phyloP scores from a whole-genome alignment of 2,113 vertebrate genomes.

The Malaclemys terrapin region DNA sequence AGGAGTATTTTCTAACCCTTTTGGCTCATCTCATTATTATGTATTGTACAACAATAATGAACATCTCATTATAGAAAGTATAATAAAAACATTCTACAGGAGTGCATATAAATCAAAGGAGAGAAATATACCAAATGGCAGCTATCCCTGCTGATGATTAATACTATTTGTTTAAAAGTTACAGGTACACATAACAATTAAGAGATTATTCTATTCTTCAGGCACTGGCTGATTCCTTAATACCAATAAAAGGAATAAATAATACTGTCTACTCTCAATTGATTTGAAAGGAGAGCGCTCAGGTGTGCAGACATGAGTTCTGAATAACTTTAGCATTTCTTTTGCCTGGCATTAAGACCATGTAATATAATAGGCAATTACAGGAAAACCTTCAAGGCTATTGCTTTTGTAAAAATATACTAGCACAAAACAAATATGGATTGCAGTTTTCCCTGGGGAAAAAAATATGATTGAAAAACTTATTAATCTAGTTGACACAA shows the following conservation, averaged over 20 bases:
- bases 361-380: constrained; percentile 5
- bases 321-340: constrained; percentile 29
- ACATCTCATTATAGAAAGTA: not conserved
- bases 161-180: not conserved
- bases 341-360: not conserved
- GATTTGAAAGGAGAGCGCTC: not conserved
- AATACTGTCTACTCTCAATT: not conserved
- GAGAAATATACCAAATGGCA: not conserved
- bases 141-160: not conserved
- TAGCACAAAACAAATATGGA: not conserved
- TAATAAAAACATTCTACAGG: not conserved
- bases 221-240: not conserved
- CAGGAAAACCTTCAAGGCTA: constrained; percentile 21
- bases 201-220: not conserved
- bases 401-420: constrained; percentile 56
- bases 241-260: constrained; percentile 14
- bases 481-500: constrained; percentile 41
- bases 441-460: constrained; percentile 50
- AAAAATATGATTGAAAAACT: constrained; percentile 3
- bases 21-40: not conserved
- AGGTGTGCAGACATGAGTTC: not conserved
- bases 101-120: not conserved
- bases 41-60: not conserved
- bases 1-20: not conserved
- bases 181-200: not conserved